These are phyloP conservation scores for Ornithoptera alexandrae DNA, from an alignment of 2,888 invertebrate species.

Conservation along the genomic window DNA sequence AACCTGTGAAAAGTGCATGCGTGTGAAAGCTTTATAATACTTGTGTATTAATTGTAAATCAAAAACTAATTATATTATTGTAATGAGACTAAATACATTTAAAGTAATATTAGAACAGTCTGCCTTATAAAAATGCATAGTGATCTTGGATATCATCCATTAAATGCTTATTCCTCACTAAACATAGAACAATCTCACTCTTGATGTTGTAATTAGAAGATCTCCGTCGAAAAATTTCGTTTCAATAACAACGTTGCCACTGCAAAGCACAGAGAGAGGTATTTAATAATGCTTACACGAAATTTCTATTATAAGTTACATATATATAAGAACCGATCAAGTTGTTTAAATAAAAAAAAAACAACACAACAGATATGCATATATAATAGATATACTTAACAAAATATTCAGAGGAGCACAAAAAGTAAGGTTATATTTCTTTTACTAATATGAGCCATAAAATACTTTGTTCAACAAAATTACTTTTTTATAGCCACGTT, in stretches of 20 bases:
- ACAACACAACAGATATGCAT: too few species aligned
- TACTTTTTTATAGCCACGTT: neutral
- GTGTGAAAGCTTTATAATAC: constrained; percentile 7
- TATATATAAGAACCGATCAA: too few species aligned
- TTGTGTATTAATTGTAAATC: neutral
- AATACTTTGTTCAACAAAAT: too few species aligned
- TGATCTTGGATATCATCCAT: constrained; percentile 18
- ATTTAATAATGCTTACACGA: too few species aligned
- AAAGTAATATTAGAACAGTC: constrained; percentile 4
- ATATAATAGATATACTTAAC: too few species aligned
- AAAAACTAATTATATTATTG: neutral
- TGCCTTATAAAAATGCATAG: constrained; percentile 21
- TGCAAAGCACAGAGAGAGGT: constrained; percentile 65
- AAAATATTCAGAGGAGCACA: too few species aligned
- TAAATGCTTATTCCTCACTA: constrained; percentile 15
- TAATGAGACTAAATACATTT: neutral
- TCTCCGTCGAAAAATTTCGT: constrained; percentile 98
- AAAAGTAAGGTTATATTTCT: too few species aligned
- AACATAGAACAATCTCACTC: constrained; percentile 96
- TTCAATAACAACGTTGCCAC: constrained; percentile 97
- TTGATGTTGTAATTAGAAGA: constrained; percentile 95
- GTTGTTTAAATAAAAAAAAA: too few species aligned
- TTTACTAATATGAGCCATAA: too few species aligned
- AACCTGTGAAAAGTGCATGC: constrained; percentile 17
- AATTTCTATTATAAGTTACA: too few species aligned